These are phyloP conservation scores for Tetraodon nigroviridis DNA, from an alignment of 2,113 vertebrate species.

Conservation along the genomic window DNA sequence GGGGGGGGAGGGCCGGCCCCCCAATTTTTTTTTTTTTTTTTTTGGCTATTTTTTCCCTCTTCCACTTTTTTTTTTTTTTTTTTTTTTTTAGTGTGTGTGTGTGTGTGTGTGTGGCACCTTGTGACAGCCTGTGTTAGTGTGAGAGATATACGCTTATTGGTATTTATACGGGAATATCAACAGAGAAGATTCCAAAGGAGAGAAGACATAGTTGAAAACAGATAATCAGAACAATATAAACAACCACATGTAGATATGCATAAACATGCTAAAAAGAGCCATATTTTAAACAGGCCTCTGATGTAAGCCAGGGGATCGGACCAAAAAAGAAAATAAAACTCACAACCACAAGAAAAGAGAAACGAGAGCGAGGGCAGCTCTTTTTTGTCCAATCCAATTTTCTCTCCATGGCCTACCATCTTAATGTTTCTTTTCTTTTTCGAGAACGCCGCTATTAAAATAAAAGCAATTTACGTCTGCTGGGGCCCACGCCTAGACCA, in stretches of 20 bases:
- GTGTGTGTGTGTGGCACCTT: constrained; percentile 9
- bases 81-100: constrained; percentile 24
- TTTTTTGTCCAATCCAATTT: constrained; percentile 34
- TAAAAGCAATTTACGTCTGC: constrained; percentile 71
- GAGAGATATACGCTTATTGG: constrained; percentile 32
- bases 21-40: no score
- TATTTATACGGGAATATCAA: constrained; percentile 32
- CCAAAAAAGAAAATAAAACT: constrained; percentile 1
- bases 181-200: neutral
- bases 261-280: constrained; percentile 34
- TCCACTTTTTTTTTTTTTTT: no score
- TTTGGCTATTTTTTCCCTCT: no score
- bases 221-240: constrained; percentile 22
- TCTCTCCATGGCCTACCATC: constrained; percentile 40
- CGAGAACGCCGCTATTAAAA: constrained; percentile 70
- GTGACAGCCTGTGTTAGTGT: constrained; percentile 7
- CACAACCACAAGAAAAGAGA: neutral
- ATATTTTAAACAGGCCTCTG: constrained; percentile 9
- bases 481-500: constrained; percentile 72
- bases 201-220: constrained; percentile 13
- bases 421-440: constrained; percentile 32
- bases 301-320: constrained; percentile 22
- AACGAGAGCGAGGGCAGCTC: neutral
- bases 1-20: no score
- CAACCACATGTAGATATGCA: constrained; percentile 28